phyloP scores from a whole-genome alignment of 2,888 invertebrate genomes.

The Monopis laevigella region DNA sequence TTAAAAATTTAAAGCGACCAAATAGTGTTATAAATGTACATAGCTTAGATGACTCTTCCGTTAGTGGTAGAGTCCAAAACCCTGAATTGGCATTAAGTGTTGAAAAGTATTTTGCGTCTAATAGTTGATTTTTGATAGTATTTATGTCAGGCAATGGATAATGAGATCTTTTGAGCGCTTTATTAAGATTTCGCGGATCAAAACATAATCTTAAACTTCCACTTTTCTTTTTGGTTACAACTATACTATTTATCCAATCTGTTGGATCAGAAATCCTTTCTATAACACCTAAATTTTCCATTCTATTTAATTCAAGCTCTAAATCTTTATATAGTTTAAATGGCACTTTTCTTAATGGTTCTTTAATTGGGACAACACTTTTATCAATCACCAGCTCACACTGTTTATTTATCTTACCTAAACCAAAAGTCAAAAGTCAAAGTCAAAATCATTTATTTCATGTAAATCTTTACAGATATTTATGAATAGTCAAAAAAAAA shows the following conservation, averaged over 20 bases:
- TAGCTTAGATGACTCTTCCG: conserved; percentile 16
- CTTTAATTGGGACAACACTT: conserved; percentile 3
- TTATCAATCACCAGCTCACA: not conserved
- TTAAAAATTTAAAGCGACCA: conserved; percentile 18
- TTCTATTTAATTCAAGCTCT: conserved; percentile 15
- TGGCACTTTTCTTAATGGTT: conserved; percentile 2
- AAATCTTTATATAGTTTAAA: conserved; percentile 12
- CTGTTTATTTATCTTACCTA: not conserved
- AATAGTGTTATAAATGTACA: conserved; percentile 22
- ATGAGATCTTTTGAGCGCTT: conserved; percentile 19
- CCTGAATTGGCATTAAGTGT: conserved; percentile 21
- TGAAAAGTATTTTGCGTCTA: conserved; percentile 19
- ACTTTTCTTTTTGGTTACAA: conserved; percentile 18
- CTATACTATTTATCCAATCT: conserved; percentile 20
- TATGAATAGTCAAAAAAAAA: too few species aligned
- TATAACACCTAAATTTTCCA: conserved; percentile 16
- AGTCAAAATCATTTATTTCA: too few species aligned
- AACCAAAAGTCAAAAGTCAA: too few species aligned
- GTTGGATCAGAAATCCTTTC: conserved; percentile 17
- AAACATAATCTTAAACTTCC: conserved; percentile 21
- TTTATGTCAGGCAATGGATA: conserved; percentile 22
- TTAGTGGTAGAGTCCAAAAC: conserved; percentile 19
- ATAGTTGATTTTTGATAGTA: conserved; percentile 18
- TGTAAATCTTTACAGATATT: too few species aligned
- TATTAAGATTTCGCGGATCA: conserved; percentile 21